Percentiles rank a stretch among this genome's conserved stretches.
These are phyloP conservation scores for Lepidostoma basale DNA, from an alignment of 1,140 invertebrate genomes.

Conservation along the genomic window DNA sequence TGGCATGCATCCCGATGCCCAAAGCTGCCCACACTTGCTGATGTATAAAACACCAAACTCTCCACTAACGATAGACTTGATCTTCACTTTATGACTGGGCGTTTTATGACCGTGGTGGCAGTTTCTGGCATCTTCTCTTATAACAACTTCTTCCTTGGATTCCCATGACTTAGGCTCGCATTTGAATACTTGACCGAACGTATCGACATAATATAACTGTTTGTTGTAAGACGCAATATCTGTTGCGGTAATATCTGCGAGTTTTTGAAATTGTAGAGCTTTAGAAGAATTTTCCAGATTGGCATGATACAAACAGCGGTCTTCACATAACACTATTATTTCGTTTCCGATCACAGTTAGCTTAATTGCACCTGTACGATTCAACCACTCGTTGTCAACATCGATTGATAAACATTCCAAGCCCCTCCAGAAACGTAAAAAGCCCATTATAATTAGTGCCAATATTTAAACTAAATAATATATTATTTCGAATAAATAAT, in stretches of 20 bases:
- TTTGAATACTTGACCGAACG: slow-evolving; percentile 66
- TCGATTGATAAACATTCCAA: slow-evolving; percentile 29
- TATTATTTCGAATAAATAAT: neutral
- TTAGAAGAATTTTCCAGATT: slow-evolving; percentile 49
- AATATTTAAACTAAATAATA: neutral
- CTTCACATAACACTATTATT: slow-evolving; percentile 56
- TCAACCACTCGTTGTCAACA: slow-evolving; percentile 11
- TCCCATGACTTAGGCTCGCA: slow-evolving; percentile 61
- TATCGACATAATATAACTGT: slow-evolving; percentile 67
- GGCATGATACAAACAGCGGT: slow-evolving; percentile 57
- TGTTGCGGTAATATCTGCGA: slow-evolving; percentile 57
- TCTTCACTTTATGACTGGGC: slow-evolving; percentile 65
- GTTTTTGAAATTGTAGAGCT: slow-evolving; percentile 52
- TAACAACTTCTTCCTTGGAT: slow-evolving; percentile 64
- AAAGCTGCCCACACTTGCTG: slow-evolving; percentile 72
- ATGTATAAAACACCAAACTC: slow-evolving; percentile 69
- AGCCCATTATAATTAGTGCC: slow-evolving; percentile 25
- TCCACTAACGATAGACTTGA: slow-evolving; percentile 66
- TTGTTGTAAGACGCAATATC: slow-evolving; percentile 68
- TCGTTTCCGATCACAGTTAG: slow-evolving; percentile 53
- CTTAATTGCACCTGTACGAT: slow-evolving; percentile 56
- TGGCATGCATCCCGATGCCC: slow-evolving; percentile 74
- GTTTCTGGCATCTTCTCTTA: slow-evolving; percentile 68
- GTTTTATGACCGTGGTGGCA: slow-evolving; percentile 69
- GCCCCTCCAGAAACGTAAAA: slow-evolving; percentile 40